These are phyloP conservation scores for Chrysopilus asiliformis DNA, from an alignment of 2,888 invertebrate species.

Conservation along the genomic window DNA sequence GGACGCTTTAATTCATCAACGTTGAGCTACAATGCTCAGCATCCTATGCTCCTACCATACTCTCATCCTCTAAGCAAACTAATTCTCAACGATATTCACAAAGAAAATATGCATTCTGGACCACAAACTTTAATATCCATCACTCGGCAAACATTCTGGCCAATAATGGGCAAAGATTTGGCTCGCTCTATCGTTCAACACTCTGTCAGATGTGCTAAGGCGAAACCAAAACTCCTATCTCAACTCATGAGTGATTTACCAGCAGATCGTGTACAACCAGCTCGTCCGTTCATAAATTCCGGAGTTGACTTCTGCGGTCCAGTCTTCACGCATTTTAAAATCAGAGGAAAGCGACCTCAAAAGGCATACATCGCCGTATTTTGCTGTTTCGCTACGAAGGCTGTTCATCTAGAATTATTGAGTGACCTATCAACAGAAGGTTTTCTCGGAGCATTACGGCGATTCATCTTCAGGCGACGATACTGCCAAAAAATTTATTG, in stretches of 20 bases:
- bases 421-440: conserved; percentile 12
- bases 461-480: conserved; percentile 11
- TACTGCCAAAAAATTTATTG: conserved; percentile 7
- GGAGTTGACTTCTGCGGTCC: conserved; percentile 12
- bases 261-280: conserved; percentile 6
- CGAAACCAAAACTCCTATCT: conserved; percentile 8
- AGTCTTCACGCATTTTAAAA: conserved; percentile 5
- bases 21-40: conserved; percentile 14
- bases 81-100: too few relatives aligned
- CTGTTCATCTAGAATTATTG: conserved; percentile 11
- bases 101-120: conserved; percentile 7
- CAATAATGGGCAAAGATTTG: conserved; percentile 12
- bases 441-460: conserved; percentile 13
- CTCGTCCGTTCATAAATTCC: conserved; percentile 9
- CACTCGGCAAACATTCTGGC: conserved; percentile 18
- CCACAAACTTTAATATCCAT: conserved; percentile 7
- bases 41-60: conserved; percentile 19
- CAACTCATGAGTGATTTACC: conserved; percentile 21
- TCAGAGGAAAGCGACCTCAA: conserved; percentile 6
- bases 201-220: conserved; percentile 14
- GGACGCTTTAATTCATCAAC: conserved; percentile 16
- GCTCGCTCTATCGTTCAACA: conserved; percentile 11
- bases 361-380: conserved; percentile 14
- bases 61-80: conserved; percentile 9
- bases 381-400: conserved; percentile 12